These are phyloP conservation scores for Drosophila bifasciata DNA, from an alignment of 1,140 invertebrate species.

Conservation along the genomic window DNA sequence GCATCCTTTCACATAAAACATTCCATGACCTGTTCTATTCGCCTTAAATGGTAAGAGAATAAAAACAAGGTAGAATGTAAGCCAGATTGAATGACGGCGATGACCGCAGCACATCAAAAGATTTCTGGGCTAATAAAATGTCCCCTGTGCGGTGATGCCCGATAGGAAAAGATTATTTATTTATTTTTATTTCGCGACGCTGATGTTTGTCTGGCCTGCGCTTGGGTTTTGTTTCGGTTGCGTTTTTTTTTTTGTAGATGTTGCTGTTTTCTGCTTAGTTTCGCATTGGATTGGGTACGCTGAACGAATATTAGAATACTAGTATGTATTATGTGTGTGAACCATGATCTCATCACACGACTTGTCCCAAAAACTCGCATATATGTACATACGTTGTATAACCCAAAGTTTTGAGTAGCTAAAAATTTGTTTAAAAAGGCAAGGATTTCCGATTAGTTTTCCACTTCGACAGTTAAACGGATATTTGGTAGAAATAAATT, in stretches of 20 bases:
- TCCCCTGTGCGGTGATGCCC: constrained; percentile 69
- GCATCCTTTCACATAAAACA: no score
- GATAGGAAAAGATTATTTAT: constrained; percentile 83
- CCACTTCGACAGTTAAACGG: not conserved
- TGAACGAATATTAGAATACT: constrained; percentile 43
- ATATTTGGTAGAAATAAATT: not conserved
- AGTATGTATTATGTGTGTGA: constrained; percentile 68
- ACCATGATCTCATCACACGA: constrained; percentile 74
- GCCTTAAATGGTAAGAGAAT: constrained; percentile 23
- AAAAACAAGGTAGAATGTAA: constrained; percentile 46
- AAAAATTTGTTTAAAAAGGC: constrained; percentile 3
- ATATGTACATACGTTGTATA: constrained; percentile 18
- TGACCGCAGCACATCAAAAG: constrained; percentile 73
- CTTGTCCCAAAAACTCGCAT: constrained; percentile 67
- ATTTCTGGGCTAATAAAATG: constrained; percentile 79
- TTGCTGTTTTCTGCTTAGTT: constrained; percentile 52
- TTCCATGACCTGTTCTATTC: no score
- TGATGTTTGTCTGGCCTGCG: constrained; percentile 75
- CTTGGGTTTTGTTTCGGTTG: constrained; percentile 59
- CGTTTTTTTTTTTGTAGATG: constrained; percentile 8
- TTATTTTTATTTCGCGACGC: constrained; percentile 76
- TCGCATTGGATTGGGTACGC: constrained; percentile 58
- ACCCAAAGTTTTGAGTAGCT: constrained; percentile 45
- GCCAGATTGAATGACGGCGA: constrained; percentile 33
- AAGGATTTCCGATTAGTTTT: not conserved